Evolutionary conservation across 1,140 invertebrate species (phyloP).

Genomic region (Popillia japonica): DNA sequence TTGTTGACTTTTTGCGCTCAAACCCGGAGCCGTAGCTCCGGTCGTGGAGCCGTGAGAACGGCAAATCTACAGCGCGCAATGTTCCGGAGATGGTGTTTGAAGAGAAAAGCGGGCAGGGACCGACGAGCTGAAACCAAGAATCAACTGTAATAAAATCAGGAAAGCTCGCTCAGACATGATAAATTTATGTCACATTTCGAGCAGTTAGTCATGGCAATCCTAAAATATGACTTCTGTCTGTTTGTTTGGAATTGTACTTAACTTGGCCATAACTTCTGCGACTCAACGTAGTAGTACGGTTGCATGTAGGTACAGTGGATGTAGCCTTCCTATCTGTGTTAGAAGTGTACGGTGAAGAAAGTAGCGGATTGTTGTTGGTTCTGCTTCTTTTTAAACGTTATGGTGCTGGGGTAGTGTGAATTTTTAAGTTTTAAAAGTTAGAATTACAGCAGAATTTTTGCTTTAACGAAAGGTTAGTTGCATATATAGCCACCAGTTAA

Average conservation of each 20-base stretch:
- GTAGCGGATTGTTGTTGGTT: no score
- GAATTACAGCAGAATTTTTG: no score
- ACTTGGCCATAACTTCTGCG: slow-evolving; percentile 50
- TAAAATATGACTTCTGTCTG: slow-evolving; percentile 56
- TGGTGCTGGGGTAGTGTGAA: no score
- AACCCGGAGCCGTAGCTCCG: background rate
- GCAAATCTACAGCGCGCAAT: background rate
- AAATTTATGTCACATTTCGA: slow-evolving; percentile 53
- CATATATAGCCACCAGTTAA: no score
- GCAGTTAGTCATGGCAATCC: slow-evolving; percentile 55
- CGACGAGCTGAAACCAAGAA: slow-evolving; percentile 38
- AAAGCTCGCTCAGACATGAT: slow-evolving; percentile 48
- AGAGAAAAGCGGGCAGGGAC: background rate
- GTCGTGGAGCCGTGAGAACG: background rate
- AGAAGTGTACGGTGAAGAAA: no score
- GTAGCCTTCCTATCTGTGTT: no score
- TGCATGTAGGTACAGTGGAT: background rate
- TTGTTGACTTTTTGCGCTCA: slow-evolving; percentile 21
- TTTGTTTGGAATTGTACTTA: slow-evolving; percentile 55
- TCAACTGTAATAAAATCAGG: slow-evolving; percentile 43
- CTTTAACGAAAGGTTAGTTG: no score
- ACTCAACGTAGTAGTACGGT: background rate
- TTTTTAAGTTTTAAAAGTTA: no score
- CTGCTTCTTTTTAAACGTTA: no score
- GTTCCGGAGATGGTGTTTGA: slow-evolving; percentile 6